Conservation (phyloP, 2,797 vertebrate genomes). For the Hemibagrus guttatus region DNA sequence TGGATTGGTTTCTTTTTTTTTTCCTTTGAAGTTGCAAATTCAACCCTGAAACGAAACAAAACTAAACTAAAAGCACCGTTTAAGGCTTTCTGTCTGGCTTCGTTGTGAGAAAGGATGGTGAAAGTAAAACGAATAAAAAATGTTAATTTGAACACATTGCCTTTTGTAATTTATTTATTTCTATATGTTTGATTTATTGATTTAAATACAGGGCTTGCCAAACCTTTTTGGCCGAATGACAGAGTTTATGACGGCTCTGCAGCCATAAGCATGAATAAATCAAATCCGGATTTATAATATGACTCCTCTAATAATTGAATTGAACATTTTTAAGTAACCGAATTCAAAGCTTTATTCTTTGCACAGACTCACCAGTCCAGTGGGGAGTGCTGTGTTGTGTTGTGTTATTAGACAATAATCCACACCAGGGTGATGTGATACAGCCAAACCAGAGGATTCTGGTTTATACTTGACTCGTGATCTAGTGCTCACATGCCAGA, state of each 20-base stretch:
- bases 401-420: not conserved
- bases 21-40: conserved; percentile 67
- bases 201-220: not conserved
- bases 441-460: not conserved
- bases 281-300: not conserved
- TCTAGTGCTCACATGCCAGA: not conserved
- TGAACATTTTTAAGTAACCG: not conserved
- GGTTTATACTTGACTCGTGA: not conserved
- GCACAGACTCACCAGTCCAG: not conserved
- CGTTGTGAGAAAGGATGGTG: conserved; percentile 67
- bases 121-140: conserved; percentile 37
- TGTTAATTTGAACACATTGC: conserved; percentile 34
- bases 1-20: conserved; percentile 62
- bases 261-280: too few species aligned
- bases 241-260: too few species aligned
- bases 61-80: conserved; percentile 48
- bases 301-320: not conserved
- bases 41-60: conserved; percentile 60
- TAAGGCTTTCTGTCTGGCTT: conserved; percentile 73
- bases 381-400: not conserved
- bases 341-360: not conserved
- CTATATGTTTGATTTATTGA: not conserved
- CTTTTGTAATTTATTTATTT: not conserved
- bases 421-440: not conserved
- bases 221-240: not conserved